Percentiles rank a stretch among this genome's conserved stretches.
Conservation (phyloP, 2,797 vertebrate genomes). For the Podarcis siculus region DNA sequence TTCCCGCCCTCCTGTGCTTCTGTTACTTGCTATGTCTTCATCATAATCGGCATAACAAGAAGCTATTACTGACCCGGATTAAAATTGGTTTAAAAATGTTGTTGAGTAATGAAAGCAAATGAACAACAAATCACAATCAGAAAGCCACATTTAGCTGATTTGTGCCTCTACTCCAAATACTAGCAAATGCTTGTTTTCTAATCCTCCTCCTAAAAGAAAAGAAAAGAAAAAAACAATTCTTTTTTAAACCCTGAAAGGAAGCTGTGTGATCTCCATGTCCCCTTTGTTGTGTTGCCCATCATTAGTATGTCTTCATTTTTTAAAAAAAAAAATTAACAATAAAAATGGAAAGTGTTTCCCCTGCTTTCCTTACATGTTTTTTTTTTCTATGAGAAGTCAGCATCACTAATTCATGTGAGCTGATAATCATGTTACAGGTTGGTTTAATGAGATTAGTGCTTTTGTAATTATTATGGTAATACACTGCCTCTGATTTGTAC, state of each 20-base stretch:
- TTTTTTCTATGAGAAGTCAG: conserved; percentile 43
- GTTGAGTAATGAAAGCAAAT: not conserved
- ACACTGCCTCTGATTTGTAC: conserved; percentile 57
- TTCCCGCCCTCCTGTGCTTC: not conserved
- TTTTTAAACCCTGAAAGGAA: not conserved
- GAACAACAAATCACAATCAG: not conserved
- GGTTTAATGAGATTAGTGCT: conserved; percentile 67
- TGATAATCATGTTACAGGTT: conserved; percentile 65
- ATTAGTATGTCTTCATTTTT: conserved; percentile 45
- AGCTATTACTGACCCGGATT: conserved; percentile 7
- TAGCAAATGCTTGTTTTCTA: conserved; percentile 16
- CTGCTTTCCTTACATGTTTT: conserved; percentile 36
- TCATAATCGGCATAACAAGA: not conserved
- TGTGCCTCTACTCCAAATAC: not conserved
- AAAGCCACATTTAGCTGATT: not conserved
- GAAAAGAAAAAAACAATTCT: not conserved
- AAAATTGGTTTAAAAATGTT: not conserved
- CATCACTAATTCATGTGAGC: conserved; percentile 61
- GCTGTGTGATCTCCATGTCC: not conserved
- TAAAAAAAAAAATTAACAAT: not conserved
- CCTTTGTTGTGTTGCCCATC: conserved; percentile 29
- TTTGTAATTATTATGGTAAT: conserved; percentile 76
- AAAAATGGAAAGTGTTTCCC: no score
- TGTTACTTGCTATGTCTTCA: conserved; percentile 6
- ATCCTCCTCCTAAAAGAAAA: not conserved